Percentiles rank a stretch among this genome's conserved stretches.
These are phyloP conservation scores for Isoperla grammatica DNA, from an alignment of 2,888 invertebrate genomes.

Conservation along the genomic window DNA sequence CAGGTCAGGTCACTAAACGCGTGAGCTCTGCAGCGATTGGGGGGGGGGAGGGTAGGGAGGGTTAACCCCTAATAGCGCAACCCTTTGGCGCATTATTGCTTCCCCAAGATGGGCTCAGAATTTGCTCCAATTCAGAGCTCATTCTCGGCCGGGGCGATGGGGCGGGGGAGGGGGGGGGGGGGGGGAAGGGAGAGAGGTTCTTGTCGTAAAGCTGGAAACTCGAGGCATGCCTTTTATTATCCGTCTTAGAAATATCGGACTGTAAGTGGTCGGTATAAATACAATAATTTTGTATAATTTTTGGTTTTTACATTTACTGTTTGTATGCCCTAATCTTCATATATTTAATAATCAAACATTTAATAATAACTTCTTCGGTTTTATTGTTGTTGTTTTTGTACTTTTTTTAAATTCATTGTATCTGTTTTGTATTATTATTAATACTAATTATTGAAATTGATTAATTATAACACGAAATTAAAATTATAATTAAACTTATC, in stretches of 20 bases:
- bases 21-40: neutral
- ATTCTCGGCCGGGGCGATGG: neutral
- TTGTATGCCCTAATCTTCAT: too few species aligned
- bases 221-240: neutral
- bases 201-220: neutral
- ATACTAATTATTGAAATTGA: too few species aligned
- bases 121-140: constrained; percentile 30
- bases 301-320: too few species aligned
- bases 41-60: neutral
- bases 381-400: too few species aligned
- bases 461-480: too few species aligned
- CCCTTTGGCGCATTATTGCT: constrained; percentile 23
- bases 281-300: too few species aligned
- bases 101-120: constrained; percentile 28
- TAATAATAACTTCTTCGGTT: too few species aligned
- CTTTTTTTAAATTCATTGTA: too few species aligned
- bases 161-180: neutral
- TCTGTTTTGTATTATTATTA: too few species aligned
- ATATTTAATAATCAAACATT: too few species aligned
- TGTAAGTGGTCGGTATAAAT: too few species aligned
- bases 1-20: constrained; percentile 11
- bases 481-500: too few species aligned
- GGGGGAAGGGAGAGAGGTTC: neutral
- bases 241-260: constrained; percentile 1
- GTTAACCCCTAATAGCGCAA: constrained; percentile 11